Evolutionary conservation across 2,888 invertebrate genomes (phyloP).

Genomic region (Pycnomerus fuliginosus): DNA sequence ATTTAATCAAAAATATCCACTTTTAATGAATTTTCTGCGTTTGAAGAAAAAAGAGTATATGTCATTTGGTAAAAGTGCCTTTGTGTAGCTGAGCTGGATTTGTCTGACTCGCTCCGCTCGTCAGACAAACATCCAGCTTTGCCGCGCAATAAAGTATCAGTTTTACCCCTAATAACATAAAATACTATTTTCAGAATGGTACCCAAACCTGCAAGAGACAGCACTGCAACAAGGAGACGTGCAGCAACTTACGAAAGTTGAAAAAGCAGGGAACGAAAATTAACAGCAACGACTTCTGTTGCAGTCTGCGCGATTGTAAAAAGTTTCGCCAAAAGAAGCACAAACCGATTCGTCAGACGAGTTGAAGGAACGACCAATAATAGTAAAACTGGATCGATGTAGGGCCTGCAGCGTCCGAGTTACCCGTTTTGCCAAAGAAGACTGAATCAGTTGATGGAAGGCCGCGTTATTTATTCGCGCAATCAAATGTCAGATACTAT

Average conservation of each 20-base stretch:
- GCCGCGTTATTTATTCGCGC: conserved; percentile 47
- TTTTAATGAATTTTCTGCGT: too few relatives aligned
- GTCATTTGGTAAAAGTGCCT: too few relatives aligned
- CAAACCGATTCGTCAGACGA: conserved; percentile 18
- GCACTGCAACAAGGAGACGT: conserved; percentile 73
- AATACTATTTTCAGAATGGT: conserved; percentile 64
- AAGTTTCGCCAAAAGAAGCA: conserved; percentile 36
- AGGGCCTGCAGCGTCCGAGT: conserved; percentile 45
- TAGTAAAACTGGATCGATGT: conserved; percentile 30
- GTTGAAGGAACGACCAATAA: conserved; percentile 11
- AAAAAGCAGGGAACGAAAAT: conserved; percentile 33
- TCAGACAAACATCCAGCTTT: too few relatives aligned
- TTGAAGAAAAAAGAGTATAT: too few relatives aligned
- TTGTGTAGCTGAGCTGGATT: too few relatives aligned
- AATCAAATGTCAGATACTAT: conserved; percentile 12
- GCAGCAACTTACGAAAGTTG: conserved; percentile 57
- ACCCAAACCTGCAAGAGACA: conserved; percentile 77
- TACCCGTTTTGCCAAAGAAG: conserved; percentile 60
- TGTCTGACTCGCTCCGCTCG: too few relatives aligned
- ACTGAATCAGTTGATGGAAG: conserved; percentile 52
- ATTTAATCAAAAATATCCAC: too few relatives aligned
- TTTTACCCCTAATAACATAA: too few relatives aligned
- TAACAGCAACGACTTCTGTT: conserved; percentile 47
- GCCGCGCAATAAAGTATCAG: too few relatives aligned
- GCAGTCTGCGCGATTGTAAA: conserved; percentile 47